A percentile compares a stretch with the other conserved stretches of the same genome.
These are phyloP conservation scores for Elmis aenea DNA, from an alignment of 2,888 invertebrate genomes.

Conservation along the genomic window DNA sequence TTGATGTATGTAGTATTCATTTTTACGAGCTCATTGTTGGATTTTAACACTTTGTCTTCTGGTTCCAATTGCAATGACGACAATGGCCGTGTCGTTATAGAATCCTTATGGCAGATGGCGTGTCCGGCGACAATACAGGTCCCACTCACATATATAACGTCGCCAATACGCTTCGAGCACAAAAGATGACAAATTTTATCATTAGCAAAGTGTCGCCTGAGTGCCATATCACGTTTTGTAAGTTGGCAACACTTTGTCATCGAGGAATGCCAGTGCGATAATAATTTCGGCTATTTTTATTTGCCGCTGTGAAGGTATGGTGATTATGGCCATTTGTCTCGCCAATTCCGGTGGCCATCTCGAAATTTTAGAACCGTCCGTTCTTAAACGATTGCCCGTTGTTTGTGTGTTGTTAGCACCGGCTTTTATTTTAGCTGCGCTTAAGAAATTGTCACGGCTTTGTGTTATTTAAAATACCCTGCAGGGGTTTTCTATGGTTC, in stretches of 20 bases:
- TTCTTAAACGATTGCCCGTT: constrained; percentile 17
- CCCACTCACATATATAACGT: constrained; percentile 35
- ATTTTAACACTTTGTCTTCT: constrained; percentile 13
- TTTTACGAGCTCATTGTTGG: constrained; percentile 12
- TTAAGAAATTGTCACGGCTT: no score
- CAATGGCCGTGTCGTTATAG: constrained; percentile 17
- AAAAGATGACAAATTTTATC: constrained; percentile 40
- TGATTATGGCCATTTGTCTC: constrained; percentile 32
- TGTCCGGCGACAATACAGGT: constrained; percentile 33
- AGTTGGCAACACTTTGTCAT: constrained; percentile 35
- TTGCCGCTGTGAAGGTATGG: constrained; percentile 28
- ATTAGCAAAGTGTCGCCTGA: constrained; percentile 37
- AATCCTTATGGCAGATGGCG: constrained; percentile 26
- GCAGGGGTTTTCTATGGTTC: no score
- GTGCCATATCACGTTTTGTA: constrained; percentile 35
- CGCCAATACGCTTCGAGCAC: constrained; percentile 39
- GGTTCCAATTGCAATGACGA: no score
- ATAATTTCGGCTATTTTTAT: constrained; percentile 37
- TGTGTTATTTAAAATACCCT: no score
- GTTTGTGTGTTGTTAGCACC: no score
- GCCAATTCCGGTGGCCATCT: constrained; percentile 25
- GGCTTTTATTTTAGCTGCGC: no score
- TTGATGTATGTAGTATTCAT: no score
- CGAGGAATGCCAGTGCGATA: constrained; percentile 32
- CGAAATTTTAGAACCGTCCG: constrained; percentile 17